A percentile compares a stretch with the other conserved stretches of the same genome.
These are phyloP conservation scores for Brachypteracias leptosomus DNA, from an alignment of 2,113 vertebrate genomes.

Conservation along the genomic window DNA sequence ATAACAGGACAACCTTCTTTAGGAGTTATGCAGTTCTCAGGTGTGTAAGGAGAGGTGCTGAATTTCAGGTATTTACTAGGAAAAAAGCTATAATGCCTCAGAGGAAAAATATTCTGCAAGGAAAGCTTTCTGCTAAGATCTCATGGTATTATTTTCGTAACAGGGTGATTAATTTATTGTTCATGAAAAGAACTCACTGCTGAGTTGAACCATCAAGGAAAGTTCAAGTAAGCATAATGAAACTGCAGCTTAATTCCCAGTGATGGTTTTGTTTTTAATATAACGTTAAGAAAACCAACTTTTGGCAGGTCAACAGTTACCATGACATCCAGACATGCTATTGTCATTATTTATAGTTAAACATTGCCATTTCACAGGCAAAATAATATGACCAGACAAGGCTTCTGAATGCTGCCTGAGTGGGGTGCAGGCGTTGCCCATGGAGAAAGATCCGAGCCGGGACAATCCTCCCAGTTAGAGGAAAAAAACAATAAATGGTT, in stretches of 20 bases:
- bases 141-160: not conserved
- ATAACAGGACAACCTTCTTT: not conserved
- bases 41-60: not conserved
- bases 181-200: not conserved
- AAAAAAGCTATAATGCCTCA: constrained; percentile 12
- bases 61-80: not conserved
- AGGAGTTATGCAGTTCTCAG: not conserved
- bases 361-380: not conserved
- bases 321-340: not conserved
- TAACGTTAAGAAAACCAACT: not conserved
- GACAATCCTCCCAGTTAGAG: not conserved
- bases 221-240: not conserved
- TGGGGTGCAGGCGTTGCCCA: not conserved
- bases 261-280: not conserved
- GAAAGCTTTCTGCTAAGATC: not conserved
- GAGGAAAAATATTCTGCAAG: not conserved
- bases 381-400: not conserved
- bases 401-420: not conserved
- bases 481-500: not conserved
- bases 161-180: not conserved
- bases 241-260: not conserved
- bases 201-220: not conserved
- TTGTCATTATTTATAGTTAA: not conserved
- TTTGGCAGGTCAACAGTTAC: not conserved
- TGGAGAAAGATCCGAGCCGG: not conserved